Percentiles rank a stretch among this genome's conserved stretches.
These are phyloP conservation scores for Diachasma alloeum DNA, from an alignment of 1,140 invertebrate species.

Conservation along the genomic window DNA sequence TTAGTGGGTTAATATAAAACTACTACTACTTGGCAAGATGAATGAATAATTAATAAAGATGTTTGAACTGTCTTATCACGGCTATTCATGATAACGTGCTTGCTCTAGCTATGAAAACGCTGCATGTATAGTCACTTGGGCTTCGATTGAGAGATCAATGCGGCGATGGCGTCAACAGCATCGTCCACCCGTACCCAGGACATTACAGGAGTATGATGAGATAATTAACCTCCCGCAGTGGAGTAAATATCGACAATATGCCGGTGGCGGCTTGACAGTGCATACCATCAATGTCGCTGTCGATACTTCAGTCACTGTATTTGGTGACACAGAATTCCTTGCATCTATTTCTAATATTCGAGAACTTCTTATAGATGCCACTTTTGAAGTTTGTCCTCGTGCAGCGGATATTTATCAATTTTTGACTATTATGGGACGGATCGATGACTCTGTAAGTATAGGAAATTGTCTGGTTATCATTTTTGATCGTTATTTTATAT, in stretches of 20 bases:
- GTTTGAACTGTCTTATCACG: too few species aligned
- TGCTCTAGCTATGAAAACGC: too few species aligned
- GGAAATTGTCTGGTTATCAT: background rate
- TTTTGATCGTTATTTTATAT: background rate
- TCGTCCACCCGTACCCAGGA: background rate
- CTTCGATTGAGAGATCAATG: background rate
- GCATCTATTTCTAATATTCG: background rate
- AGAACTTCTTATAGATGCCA: background rate
- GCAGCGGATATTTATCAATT: background rate
- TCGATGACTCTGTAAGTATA: background rate
- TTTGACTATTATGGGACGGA: background rate
- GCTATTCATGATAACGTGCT: too few species aligned
- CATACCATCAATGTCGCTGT: background rate
- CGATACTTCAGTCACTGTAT: background rate
- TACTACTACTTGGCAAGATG: too few species aligned
- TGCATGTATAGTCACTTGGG: background rate
- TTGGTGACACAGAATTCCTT: background rate
- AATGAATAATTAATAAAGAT: too few species aligned
- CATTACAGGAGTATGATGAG: background rate
- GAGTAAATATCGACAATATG: background rate
- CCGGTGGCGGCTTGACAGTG: background rate
- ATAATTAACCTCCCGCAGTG: background rate
- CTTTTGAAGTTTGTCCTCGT: constrained; percentile 1
- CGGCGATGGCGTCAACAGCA: background rate
- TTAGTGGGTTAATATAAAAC: too few species aligned